Conservation (phyloP, 2,797 vertebrate species). For the Passerculus sandwichensis region DNA sequence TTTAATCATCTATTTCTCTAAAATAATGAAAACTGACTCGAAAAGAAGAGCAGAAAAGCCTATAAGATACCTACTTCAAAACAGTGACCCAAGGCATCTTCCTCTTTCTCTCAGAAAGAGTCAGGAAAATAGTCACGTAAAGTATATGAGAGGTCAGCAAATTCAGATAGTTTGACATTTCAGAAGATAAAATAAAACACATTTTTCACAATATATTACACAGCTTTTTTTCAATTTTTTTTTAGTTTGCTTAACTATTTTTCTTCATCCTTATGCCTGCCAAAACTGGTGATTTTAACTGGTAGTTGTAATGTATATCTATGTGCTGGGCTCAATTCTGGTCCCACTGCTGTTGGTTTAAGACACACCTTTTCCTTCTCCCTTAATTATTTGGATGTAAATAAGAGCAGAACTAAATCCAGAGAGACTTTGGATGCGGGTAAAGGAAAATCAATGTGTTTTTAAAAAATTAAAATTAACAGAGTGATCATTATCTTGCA, state of each 20-base stretch:
- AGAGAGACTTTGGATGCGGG: neutral
- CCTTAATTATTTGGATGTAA: neutral
- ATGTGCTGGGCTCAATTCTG: neutral
- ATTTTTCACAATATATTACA: neutral
- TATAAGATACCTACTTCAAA: neutral
- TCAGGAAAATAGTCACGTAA: neutral
- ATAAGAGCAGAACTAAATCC: neutral
- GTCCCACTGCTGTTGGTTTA: neutral
- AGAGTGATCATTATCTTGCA: neutral
- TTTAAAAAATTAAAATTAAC: neutral
- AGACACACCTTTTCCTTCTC: neutral
- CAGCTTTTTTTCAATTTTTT: neutral
- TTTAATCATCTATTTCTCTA: neutral
- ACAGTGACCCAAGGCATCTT: neutral
- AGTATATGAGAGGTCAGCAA: neutral
- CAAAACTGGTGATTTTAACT: neutral
- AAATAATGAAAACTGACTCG: neutral
- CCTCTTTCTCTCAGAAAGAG: neutral
- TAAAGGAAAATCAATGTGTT: neutral
- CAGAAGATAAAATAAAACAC: neutral
- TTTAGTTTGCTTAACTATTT: neutral
- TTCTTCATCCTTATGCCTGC: neutral
- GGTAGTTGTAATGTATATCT: neutral
- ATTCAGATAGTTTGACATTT: neutral
- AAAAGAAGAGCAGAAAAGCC: neutral